These are phyloP conservation scores for Falcunculus frontatus DNA, from an alignment of 2,113 vertebrate species.

Conservation along the genomic window DNA sequence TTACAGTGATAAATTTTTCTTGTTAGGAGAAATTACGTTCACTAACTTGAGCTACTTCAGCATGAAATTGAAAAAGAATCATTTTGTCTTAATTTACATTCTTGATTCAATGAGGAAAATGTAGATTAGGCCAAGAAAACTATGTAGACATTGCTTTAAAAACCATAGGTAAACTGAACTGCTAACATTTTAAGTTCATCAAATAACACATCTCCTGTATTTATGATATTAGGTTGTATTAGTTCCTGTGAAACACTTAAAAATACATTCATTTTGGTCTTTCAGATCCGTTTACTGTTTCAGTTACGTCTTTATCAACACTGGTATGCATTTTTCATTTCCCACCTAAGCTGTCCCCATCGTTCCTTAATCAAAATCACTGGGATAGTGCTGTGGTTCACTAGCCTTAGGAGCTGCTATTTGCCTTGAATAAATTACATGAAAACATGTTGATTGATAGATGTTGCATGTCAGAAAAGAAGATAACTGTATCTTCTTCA, in stretches of 20 bases:
- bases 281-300: conserved; percentile 72
- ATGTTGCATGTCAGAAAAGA: conserved; percentile 89
- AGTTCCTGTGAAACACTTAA: conserved; percentile 45
- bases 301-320: conserved; percentile 81
- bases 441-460: conserved; percentile 95
- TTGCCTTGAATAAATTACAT: conserved; percentile 87
- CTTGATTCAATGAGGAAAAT: conserved; percentile 96
- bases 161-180: conserved; percentile 71
- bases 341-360: conserved; percentile 79
- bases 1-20: conserved; percentile 98
- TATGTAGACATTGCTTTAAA: conserved; percentile 66
- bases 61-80: conserved; percentile 99
- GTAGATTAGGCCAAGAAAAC: conserved; percentile 84
- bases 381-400: conserved; percentile 78
- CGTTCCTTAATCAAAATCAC: conserved; percentile 85
- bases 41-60: conserved; percentile 99
- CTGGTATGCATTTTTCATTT: conserved; percentile 77
- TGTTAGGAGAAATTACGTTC: conserved; percentile 99
- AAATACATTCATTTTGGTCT: conserved; percentile 60
- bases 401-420: conserved; percentile 83
- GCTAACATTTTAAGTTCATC: conserved; percentile 72
- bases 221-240: conserved; percentile 67
- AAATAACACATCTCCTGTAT: conserved; percentile 54
- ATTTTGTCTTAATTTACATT: conserved; percentile 98
- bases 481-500: conserved; percentile 96